phyloP scores from a whole-genome alignment of 1,140 invertebrate genomes.

The Periplaneta americana region DNA sequence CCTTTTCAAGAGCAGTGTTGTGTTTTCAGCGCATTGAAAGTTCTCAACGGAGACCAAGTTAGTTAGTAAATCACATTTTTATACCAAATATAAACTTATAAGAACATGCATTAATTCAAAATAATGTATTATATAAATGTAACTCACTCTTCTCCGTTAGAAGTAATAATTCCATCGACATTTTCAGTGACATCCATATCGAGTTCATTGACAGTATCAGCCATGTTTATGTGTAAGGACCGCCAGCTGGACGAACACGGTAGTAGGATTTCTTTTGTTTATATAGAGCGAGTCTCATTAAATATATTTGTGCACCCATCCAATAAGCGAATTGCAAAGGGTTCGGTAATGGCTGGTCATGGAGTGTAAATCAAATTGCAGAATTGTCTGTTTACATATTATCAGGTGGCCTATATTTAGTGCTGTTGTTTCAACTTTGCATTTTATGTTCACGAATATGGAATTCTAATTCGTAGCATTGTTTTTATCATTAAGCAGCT shows the following conservation, averaged over 20 bases:
- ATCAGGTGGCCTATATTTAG: background rate
- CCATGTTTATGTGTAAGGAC: background rate
- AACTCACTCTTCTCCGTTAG: background rate
- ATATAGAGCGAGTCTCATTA: background rate
- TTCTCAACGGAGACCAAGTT: background rate
- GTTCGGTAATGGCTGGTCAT: background rate
- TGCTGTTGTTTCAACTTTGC: background rate
- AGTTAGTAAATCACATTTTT: background rate
- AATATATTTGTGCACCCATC: background rate
- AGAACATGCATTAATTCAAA: background rate
- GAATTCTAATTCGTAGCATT: background rate
- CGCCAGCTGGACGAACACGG: background rate
- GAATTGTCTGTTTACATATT: background rate
- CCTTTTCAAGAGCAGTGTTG: background rate
- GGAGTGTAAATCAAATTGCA: background rate
- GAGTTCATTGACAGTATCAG: background rate
- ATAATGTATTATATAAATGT: background rate
- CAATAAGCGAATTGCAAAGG: background rate
- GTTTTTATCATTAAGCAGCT: background rate
- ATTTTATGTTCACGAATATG: background rate
- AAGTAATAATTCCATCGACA: background rate
- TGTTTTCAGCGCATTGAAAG: background rate
- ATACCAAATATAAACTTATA: background rate
- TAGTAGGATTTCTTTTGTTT: too few species aligned
- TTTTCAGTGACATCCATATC: background rate